Evolutionary conservation across 2,113 vertebrate genomes (phyloP).

Genomic region (Daphoenositta chrysoptera): DNA sequence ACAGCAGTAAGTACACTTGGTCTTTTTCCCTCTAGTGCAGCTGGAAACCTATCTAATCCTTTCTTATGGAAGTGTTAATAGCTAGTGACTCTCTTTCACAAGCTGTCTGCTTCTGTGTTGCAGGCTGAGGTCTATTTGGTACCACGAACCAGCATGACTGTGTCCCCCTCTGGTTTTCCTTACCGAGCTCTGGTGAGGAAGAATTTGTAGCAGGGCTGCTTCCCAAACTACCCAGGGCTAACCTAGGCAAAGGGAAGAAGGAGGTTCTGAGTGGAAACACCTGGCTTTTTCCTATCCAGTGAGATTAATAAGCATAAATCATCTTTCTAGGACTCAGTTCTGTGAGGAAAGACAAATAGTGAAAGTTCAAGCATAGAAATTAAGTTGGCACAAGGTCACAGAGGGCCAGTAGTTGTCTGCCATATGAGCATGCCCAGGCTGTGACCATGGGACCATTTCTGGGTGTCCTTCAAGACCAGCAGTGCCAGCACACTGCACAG

Average conservation of each 20-base stretch:
- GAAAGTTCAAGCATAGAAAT: background rate
- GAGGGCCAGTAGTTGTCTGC: background rate
- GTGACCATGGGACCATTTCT: background rate
- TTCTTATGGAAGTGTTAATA: background rate
- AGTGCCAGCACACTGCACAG: background rate
- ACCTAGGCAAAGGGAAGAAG: slow-evolving; percentile 24
- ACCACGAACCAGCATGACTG: slow-evolving; percentile 38
- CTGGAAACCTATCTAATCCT: background rate
- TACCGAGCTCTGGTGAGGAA: slow-evolving; percentile 51
- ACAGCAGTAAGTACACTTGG: slow-evolving; percentile 83
- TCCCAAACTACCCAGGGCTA: background rate
- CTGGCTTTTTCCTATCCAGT: slow-evolving; percentile 28
- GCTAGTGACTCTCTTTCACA: slow-evolving; percentile 27
- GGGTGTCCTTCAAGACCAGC: background rate
- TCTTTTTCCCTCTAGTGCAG: background rate
- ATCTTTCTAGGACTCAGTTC: slow-evolving; percentile 55
- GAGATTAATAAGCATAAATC: slow-evolving; percentile 30
- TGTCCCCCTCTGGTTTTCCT: slow-evolving; percentile 46
- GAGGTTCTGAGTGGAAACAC: slow-evolving; percentile 6
- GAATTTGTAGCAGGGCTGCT: background rate
- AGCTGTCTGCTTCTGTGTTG: slow-evolving; percentile 55
- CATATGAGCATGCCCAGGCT: background rate
- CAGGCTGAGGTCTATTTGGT: slow-evolving; percentile 58
- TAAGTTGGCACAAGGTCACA: background rate
- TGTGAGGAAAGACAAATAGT: slow-evolving; percentile 19